These are phyloP conservation scores for Aegotheles bennettii DNA, from an alignment of 2,113 vertebrate genomes.

Conservation along the genomic window DNA sequence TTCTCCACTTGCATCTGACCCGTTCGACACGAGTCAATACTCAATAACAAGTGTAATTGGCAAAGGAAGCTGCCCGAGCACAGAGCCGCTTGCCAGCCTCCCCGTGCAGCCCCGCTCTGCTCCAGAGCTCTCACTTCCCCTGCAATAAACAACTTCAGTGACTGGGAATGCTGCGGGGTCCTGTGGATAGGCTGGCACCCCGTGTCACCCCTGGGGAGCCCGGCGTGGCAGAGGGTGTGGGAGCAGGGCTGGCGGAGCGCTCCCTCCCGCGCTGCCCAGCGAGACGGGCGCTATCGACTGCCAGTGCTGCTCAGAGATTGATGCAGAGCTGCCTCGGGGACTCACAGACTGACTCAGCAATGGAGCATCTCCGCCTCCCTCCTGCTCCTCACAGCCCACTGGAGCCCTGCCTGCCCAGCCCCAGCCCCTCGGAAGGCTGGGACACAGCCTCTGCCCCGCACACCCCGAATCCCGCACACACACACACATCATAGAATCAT, in stretches of 20 bases:
- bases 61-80: neutral
- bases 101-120: neutral
- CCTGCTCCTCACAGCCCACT: neutral
- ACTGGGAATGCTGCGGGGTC: neutral
- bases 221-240: neutral
- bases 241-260: neutral
- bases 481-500: too few species aligned
- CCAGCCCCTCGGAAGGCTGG: neutral
- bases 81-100: neutral
- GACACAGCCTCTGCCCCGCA: neutral
- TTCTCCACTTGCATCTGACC: neutral
- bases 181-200: neutral
- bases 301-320: neutral
- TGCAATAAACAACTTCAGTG: neutral
- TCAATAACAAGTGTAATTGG: slow-evolving; percentile 38
- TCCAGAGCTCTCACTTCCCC: neutral
- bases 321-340: neutral
- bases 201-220: neutral
- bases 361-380: neutral
- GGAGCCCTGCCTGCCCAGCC: neutral
- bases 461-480: fast-evolving
- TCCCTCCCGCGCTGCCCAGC: neutral
- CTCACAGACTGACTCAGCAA: neutral
- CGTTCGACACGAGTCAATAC: neutral
- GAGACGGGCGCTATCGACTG: neutral